These are phyloP conservation scores for Pseudococcus longispinus DNA, from an alignment of 2,888 invertebrate species.

Conservation along the genomic window DNA sequence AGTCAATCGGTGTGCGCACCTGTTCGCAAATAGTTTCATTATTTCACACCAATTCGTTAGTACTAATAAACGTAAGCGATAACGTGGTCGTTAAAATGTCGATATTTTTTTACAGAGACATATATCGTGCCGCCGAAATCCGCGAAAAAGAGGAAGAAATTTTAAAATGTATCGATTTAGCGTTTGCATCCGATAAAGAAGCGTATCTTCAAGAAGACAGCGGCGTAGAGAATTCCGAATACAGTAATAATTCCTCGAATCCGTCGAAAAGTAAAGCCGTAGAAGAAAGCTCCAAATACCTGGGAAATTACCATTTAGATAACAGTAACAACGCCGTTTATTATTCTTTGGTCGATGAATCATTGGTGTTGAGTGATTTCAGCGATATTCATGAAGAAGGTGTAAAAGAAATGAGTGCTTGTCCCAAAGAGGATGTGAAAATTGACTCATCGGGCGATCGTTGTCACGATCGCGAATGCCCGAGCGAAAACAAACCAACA, in stretches of 20 bases:
- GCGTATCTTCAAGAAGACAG: background rate
- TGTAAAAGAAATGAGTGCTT: conserved; percentile 37
- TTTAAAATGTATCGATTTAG: conserved; percentile 47
- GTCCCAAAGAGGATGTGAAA: background rate
- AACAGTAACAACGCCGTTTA: conserved; percentile 30
- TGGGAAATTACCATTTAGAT: background rate
- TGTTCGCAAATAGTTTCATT: background rate
- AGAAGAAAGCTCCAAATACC: conserved; percentile 13
- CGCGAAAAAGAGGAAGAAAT: conserved; percentile 49
- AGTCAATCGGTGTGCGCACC: background rate
- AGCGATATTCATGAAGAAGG: conserved; percentile 53
- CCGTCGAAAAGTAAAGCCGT: background rate
- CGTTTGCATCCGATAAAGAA: conserved; percentile 25
- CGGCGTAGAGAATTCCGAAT: background rate
- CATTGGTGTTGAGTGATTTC: conserved; percentile 48
- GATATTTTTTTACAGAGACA: conserved; percentile 34
- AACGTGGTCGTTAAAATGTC: background rate
- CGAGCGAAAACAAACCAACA: background rate
- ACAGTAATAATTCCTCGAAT: background rate
- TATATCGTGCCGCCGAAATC: conserved; percentile 35
- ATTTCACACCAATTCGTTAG: background rate
- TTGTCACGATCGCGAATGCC: background rate
- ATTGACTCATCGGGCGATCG: background rate
- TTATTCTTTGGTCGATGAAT: conserved; percentile 48
- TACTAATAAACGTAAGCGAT: background rate